Percentiles rank a stretch among this genome's conserved stretches.
Evolutionary conservation across 2,113 vertebrate genomes (phyloP).

Genomic region (Mystacornis crossleyi): DNA sequence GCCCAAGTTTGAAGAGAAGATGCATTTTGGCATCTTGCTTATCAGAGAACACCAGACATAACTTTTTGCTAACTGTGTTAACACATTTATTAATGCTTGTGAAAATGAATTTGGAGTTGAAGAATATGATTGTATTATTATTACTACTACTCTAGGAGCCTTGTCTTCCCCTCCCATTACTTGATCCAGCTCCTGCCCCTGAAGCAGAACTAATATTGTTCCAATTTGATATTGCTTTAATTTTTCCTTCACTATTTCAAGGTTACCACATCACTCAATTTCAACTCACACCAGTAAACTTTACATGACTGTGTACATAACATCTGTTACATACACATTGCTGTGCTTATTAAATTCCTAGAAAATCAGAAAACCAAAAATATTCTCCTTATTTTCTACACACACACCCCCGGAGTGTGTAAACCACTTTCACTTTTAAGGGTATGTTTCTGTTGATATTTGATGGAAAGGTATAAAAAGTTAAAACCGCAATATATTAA

Average conservation of each 20-base stretch:
- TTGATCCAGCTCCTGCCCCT: not conserved
- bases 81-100: not conserved
- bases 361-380: not conserved
- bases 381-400: not conserved
- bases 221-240: not conserved
- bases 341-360: not conserved
- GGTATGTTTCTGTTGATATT: not conserved
- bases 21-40: not conserved
- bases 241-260: not conserved
- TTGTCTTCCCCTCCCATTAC: not conserved
- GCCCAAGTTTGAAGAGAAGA: not conserved
- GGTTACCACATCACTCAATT: not conserved
- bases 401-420: rapidly evolving
- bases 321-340: not conserved
- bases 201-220: not conserved
- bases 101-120: not conserved
- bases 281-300: not conserved
- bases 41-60: not conserved
- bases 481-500: not conserved
- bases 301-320: not conserved
- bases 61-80: not conserved
- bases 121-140: not conserved
- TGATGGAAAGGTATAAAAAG: not conserved
- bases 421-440: not conserved
- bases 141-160: not conserved